phyloP scores from a whole-genome alignment of 1,140 invertebrate species.

The Zophobas morio region DNA sequence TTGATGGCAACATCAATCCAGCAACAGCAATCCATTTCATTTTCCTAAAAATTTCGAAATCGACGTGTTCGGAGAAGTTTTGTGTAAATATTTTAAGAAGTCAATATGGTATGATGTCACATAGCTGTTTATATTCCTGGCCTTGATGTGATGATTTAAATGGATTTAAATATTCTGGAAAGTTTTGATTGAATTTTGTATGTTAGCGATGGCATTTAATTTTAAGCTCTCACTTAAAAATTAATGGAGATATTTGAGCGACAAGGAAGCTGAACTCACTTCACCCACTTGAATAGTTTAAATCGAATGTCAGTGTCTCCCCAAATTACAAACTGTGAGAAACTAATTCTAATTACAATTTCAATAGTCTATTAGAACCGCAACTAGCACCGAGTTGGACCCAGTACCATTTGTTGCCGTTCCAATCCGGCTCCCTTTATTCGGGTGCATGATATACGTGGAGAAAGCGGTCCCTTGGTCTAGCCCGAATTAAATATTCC shows the following conservation, averaged over 20 bases:
- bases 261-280: constrained; percentile 5
- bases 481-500: constrained; percentile 29
- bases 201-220: constrained; percentile 6
- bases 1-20: too few relatives aligned
- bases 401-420: constrained; percentile 44
- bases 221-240: constrained; percentile 24
- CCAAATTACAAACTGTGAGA: constrained; percentile 44
- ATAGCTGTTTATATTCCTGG: too few relatives aligned
- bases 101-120: too few relatives aligned
- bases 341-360: constrained; percentile 53
- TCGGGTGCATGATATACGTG: constrained; percentile 37
- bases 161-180: constrained; percentile 2
- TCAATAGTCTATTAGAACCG: constrained; percentile 45
- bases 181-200: constrained; percentile 11
- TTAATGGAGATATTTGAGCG: constrained; percentile 26
- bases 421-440: constrained; percentile 29
- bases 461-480: constrained; percentile 3
- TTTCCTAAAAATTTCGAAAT: too few relatives aligned
- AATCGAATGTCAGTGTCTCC: constrained; percentile 50
- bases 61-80: too few relatives aligned
- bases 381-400: constrained; percentile 35
- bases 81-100: too few relatives aligned
- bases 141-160: neutral
- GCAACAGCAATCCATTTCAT: too few relatives aligned
- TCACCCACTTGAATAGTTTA: constrained; percentile 32